Percentiles rank a stretch among this genome's conserved stretches.
Evolutionary conservation across 2,888 invertebrate species (phyloP).

Genomic region (Leptothorax acervorum): DNA sequence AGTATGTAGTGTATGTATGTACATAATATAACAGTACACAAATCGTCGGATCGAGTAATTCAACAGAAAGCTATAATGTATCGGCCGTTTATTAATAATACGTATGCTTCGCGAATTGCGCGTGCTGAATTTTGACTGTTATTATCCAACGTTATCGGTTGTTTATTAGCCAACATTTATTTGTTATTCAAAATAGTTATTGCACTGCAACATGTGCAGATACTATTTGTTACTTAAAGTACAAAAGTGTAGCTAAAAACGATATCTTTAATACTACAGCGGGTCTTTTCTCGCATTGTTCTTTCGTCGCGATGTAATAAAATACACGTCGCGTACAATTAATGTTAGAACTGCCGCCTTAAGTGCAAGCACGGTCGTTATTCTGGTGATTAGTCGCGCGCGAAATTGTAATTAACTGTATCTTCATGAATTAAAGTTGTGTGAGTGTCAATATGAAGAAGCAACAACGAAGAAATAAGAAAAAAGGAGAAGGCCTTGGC

Average conservation of each 20-base stretch:
- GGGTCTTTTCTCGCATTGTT: neutral
- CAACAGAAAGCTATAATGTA: neutral
- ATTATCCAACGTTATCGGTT: neutral
- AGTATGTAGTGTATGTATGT: too few species aligned
- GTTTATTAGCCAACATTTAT: neutral
- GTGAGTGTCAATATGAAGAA: neutral
- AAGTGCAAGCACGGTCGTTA: neutral
- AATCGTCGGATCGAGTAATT: neutral
- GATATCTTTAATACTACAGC: neutral
- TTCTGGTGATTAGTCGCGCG: conserved; percentile 12
- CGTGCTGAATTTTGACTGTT: neutral
- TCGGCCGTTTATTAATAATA: neutral
- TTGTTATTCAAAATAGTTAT: neutral
- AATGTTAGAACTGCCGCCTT: neutral
- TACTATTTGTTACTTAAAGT: neutral
- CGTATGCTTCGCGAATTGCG: neutral
- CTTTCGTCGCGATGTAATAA: conserved; percentile 9
- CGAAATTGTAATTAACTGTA: conserved; percentile 12
- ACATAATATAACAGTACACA: neutral
- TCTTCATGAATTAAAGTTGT: conserved; percentile 8
- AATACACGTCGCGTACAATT: neutral
- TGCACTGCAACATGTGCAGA: neutral
- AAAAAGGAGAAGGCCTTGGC: neutral
- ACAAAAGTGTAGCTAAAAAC: neutral
- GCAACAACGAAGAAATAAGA: neutral